Evolutionary conservation across 2,797 vertebrate species (phyloP).

Genomic region (Cossypha dichroa): DNA sequence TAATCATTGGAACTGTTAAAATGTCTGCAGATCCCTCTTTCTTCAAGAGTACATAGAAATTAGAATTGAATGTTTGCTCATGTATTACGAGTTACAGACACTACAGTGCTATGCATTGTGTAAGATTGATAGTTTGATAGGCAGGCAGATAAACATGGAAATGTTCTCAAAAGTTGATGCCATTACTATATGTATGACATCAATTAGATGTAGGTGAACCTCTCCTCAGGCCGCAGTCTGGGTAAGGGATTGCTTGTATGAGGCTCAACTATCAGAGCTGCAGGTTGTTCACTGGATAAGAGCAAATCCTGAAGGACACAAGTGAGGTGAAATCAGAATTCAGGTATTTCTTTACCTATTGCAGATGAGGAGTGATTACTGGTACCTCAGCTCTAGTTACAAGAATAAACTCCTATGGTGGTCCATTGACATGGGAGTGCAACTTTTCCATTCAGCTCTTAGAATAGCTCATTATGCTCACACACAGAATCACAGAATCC

Average conservation of each 20-base stretch:
- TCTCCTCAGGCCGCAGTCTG: not conserved
- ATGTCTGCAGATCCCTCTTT: not conserved
- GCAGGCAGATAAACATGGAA: not conserved
- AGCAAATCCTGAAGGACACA: not conserved
- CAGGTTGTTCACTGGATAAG: not conserved
- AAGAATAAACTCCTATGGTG: not conserved
- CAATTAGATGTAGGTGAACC: not conserved
- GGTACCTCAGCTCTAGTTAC: not conserved
- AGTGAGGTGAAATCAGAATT: not conserved
- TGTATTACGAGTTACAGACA: not conserved
- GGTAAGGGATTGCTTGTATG: not conserved
- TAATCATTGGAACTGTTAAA: not conserved
- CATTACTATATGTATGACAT: not conserved
- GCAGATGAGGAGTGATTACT: not conserved
- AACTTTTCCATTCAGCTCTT: not conserved
- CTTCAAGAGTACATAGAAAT: not conserved
- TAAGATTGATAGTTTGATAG: not conserved
- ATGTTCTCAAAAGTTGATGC: not conserved
- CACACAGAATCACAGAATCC: not conserved
- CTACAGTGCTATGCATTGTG: not conserved
- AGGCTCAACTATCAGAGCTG: not conserved
- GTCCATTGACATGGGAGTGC: not conserved
- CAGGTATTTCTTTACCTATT: not conserved
- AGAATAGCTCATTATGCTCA: not conserved
- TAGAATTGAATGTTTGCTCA: not conserved